Percentiles rank a stretch among this genome's conserved stretches.
Conservation (phyloP, 2,797 vertebrate species). For the Takifugu ocellatus region DNA sequence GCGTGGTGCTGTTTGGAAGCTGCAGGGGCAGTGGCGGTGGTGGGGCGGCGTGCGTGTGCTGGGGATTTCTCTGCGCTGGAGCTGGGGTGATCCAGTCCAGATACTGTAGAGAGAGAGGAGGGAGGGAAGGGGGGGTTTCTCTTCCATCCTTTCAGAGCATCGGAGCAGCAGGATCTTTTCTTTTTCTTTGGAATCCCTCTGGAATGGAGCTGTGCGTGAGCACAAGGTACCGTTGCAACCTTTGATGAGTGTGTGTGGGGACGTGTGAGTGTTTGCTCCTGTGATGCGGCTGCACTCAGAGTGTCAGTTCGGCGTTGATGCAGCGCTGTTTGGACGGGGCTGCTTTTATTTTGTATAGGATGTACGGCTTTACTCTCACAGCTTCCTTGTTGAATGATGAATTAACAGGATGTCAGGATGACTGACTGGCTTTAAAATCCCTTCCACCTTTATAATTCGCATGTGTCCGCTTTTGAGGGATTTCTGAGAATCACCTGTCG, state of each 20-base stretch:
- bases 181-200: slow-evolving; percentile 27
- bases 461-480: background rate
- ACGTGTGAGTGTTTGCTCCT: slow-evolving; percentile 26
- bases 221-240: slow-evolving; percentile 62
- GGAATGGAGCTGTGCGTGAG: slow-evolving; percentile 72
- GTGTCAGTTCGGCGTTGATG: slow-evolving; percentile 33
- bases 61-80: slow-evolving; percentile 60
- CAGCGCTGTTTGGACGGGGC: slow-evolving; percentile 22
- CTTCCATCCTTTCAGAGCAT: slow-evolving; percentile 42
- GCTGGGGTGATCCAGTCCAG: slow-evolving; percentile 59
- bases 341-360: slow-evolving; percentile 8
- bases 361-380: no score
- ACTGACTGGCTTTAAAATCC: background rate
- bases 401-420: no score
- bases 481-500: slow-evolving; percentile 55
- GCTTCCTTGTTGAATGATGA: no score
- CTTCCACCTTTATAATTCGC: background rate
- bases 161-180: slow-evolving; percentile 43
- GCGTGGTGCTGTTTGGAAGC: slow-evolving; percentile 30
- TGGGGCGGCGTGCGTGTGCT: slow-evolving; percentile 42
- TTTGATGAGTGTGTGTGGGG: slow-evolving; percentile 41
- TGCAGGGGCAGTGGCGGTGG: slow-evolving; percentile 11
- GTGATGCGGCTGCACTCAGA: slow-evolving; percentile 21
- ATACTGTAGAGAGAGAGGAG: slow-evolving; percentile 29
- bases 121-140: slow-evolving; percentile 29